phyloP scores from a whole-genome alignment of 2,888 invertebrate genomes.

The Cephus sareptanus region DNA sequence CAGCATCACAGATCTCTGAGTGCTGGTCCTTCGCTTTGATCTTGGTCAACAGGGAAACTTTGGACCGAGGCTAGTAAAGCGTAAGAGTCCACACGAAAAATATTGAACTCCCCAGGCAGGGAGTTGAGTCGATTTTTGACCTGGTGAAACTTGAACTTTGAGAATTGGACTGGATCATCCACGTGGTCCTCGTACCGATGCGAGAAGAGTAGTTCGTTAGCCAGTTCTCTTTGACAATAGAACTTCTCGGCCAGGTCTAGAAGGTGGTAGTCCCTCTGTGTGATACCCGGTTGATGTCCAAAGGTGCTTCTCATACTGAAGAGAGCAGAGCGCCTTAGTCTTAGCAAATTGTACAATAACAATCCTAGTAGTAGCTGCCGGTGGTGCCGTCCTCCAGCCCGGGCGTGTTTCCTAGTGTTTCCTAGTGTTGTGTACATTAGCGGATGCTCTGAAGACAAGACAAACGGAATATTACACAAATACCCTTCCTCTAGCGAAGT shows the following conservation, averaged over 20 bases:
- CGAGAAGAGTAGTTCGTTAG: constrained; percentile 5
- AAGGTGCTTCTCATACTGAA: constrained; percentile 62
- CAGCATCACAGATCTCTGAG: constrained; percentile 39
- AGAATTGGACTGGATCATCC: neutral
- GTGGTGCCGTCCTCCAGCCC: constrained; percentile 13
- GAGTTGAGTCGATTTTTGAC: neutral
- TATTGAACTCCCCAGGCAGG: neutral
- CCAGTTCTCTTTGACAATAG: constrained; percentile 53
- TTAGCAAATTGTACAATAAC: constrained; percentile 67
- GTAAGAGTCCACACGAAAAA: neutral
- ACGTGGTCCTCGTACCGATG: neutral
- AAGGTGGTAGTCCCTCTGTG: constrained; percentile 41
- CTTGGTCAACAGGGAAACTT: constrained; percentile 61
- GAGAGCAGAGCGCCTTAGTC: constrained; percentile 47
- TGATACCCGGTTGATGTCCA: constrained; percentile 63
- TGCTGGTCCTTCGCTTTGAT: constrained; percentile 56
- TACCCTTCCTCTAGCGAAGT: constrained; percentile 47
- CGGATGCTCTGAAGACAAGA: constrained; percentile 65
- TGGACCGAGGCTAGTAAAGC: constrained; percentile 37
- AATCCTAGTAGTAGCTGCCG: constrained; percentile 56
- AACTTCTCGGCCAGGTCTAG: constrained; percentile 41
- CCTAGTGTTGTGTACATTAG: constrained; percentile 65
- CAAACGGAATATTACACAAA: constrained; percentile 67
- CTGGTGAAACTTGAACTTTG: neutral
- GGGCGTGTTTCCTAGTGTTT: constrained; percentile 31